Evolutionary conservation across 2,797 vertebrate genomes (phyloP).

Genomic region (Falco rusticolus): DNA sequence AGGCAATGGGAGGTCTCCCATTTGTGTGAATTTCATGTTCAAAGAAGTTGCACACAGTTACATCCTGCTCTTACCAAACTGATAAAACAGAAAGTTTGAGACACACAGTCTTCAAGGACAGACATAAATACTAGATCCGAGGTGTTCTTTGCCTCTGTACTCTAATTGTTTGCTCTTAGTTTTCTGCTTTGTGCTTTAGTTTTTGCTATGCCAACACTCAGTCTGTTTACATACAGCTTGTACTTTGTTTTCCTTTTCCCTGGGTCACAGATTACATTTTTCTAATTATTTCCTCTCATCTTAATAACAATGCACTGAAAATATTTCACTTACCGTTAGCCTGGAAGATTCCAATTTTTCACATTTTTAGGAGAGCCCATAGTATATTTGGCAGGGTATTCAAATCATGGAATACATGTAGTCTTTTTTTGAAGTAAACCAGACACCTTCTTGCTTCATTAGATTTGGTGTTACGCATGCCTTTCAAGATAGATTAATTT

Average conservation of each 20-base stretch:
- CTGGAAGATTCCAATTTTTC: neutral
- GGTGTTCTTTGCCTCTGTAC: neutral
- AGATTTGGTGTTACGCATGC: neutral
- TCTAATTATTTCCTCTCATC: neutral
- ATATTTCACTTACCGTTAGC: neutral
- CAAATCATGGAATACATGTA: neutral
- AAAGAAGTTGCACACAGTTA: neutral
- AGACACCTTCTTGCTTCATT: neutral
- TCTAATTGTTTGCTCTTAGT: neutral
- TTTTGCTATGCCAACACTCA: neutral
- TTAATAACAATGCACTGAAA: neutral
- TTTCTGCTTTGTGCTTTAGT: neutral
- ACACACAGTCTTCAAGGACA: neutral
- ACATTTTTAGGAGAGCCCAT: neutral
- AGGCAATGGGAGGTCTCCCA: neutral
- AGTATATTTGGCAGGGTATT: neutral
- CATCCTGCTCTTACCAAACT: neutral
- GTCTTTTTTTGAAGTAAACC: neutral
- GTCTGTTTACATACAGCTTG: neutral
- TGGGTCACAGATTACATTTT: neutral
- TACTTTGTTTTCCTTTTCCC: neutral
- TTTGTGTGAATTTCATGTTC: neutral
- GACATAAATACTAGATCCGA: neutral
- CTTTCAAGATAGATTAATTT: constrained; percentile 8
- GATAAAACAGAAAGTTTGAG: neutral